phyloP scores from a whole-genome alignment of 2,888 invertebrate species.

The Cheilosia soror region DNA sequence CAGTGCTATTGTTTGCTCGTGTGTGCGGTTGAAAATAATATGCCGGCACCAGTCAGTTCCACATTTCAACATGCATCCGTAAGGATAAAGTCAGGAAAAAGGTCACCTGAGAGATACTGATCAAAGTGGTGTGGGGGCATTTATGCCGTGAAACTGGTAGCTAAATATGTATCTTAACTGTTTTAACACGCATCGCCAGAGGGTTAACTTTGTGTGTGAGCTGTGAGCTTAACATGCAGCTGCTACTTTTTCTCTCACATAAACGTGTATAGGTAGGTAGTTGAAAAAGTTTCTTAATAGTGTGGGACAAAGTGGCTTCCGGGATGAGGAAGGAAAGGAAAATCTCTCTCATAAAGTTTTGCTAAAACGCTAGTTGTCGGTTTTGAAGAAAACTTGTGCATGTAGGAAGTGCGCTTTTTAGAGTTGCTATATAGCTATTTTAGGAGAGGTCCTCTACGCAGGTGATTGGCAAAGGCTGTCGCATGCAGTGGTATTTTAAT shows the following conservation, averaged over 20 bases:
- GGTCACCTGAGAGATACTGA: constrained; percentile 44
- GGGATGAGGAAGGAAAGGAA: background rate
- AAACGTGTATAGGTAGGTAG: background rate
- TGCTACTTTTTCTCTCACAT: constrained; percentile 1
- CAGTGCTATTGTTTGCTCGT: background rate
- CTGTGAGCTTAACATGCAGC: constrained; percentile 54
- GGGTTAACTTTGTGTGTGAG: constrained; percentile 25
- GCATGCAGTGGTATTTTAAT: constrained; percentile 43
- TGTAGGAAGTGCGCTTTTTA: constrained; percentile 18
- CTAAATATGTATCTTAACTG: constrained; percentile 60
- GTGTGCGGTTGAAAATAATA: constrained; percentile 13
- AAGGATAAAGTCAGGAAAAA: constrained; percentile 34
- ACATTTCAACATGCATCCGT: background rate
- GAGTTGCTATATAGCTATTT: background rate
- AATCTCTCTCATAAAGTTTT: constrained; percentile 9
- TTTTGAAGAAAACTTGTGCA: constrained; percentile 13
- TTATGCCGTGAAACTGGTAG: constrained; percentile 13
- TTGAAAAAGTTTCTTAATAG: constrained; percentile 17
- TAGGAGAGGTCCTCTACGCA: background rate
- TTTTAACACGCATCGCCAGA: constrained; percentile 49
- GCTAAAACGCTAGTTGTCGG: constrained; percentile 2
- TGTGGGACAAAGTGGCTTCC: constrained; percentile 22
- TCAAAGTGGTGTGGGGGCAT: constrained; percentile 15
- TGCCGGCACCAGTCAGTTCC: constrained; percentile 48
- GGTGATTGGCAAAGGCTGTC: background rate